Evolutionary conservation across 2,888 invertebrate genomes (phyloP).

Genomic region (Latrodectus hesperus): DNA sequence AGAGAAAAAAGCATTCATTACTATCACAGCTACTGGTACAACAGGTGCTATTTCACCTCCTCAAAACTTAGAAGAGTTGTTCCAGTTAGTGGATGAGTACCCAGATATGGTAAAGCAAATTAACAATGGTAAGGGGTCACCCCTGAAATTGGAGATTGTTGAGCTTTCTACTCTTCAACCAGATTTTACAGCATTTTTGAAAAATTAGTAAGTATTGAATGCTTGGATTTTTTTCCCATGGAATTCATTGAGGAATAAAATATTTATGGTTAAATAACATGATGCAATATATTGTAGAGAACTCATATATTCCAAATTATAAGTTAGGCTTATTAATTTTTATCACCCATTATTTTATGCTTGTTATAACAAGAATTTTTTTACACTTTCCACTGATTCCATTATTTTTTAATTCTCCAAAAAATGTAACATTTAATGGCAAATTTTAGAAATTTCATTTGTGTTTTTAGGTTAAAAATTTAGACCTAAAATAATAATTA

Average conservation of each 20-base stretch:
- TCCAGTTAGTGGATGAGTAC: constrained; percentile 31
- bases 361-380: no score
- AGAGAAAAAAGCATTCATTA: background rate
- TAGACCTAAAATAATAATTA: no score
- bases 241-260: background rate
- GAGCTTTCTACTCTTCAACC: constrained; percentile 4
- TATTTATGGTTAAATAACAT: no score
- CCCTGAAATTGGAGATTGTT: constrained; percentile 33
- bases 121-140: constrained; percentile 34
- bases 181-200: constrained; percentile 8
- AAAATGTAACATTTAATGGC: no score
- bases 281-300: no score
- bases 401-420: no score
- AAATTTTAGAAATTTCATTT: no score
- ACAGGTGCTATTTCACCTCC: constrained; percentile 6
- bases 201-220: constrained; percentile 26
- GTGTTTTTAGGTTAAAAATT: no score
- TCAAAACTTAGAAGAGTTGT: constrained; percentile 3
- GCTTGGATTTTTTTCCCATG: background rate
- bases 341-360: no score
- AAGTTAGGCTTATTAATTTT: no score
- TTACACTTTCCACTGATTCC: no score
- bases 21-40: constrained; percentile 14
- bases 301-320: no score
- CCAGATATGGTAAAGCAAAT: constrained; percentile 20